Base-by-base conservation (phyloP, 2,797 vertebrate genomes). In the Hippocampus kuda region DNA sequence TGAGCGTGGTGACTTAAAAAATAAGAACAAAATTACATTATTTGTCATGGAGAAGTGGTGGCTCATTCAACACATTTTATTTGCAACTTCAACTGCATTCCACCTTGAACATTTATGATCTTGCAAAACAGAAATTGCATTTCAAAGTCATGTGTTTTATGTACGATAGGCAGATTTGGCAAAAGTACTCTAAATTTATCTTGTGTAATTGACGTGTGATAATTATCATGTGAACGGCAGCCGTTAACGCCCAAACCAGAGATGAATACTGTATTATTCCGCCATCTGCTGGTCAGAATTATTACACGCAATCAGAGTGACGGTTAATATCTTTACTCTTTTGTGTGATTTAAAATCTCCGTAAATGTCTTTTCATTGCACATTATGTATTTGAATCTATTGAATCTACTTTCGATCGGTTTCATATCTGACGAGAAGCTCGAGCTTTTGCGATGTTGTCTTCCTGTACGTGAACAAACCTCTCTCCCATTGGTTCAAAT, bases 401-500 rank as follows among this genome's bases (percentile, higher is more conserved):
- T 30, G 3, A 46, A 13, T 46, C 15, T 46, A 13, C 22, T 65
- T 26, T n/a, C 8, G 13, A 27, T 11, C 4, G 10, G 53, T 56
- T 4, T 12, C 10, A 20, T 24, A 30, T 16, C 24, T 9, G 42
- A 5, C 15, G 5, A 22, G 70, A 72, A 77, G 71, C 72, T 66
- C 73, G 72, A 69, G 38, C 20, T 51, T 70, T 60, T 26, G 49
- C 38, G 16, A 0, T 27, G 41, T 26, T 65, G 34, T 48, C n/a
- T 46, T 65, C 63, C 30, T 67, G 48, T 24, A 16, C 20, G 0
- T 15, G 11, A 67, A 41, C 53, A 67, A 67, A 53, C 68, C 3
- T 27, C 38, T 65, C 62, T 38, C 66, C 77, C 77, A 90, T 88
- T 90, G 87, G 87, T 75, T 70, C 16, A 62, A 5, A 75, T 77